Percentiles rank a stretch among this genome's conserved stretches.
Evolutionary conservation across 2,797 vertebrate genomes (phyloP).

Genomic region (Semaprochilodus insignis): DNA sequence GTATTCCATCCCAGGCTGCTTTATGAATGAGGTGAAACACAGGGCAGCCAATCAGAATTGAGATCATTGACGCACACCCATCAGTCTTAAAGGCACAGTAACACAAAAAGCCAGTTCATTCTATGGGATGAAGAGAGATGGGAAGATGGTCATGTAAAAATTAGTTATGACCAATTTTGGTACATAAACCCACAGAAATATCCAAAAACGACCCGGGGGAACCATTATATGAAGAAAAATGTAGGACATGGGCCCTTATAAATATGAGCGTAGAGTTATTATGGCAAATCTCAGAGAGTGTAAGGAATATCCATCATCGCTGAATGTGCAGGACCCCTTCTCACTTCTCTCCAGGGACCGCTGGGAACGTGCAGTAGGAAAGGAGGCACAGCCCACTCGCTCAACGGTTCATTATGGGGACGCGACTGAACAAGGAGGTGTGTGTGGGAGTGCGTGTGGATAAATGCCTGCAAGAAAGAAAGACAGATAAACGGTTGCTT

Average conservation of each 20-base stretch:
- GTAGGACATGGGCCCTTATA: background rate
- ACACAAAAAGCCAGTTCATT: too few relatives aligned
- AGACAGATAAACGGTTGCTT: background rate
- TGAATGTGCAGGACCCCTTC: conserved; percentile 29
- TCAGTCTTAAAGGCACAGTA: too few relatives aligned
- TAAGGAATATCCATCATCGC: conserved; percentile 15
- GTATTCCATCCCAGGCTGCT: too few relatives aligned
- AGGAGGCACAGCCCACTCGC: background rate
- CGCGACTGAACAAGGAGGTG: background rate
- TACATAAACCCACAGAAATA: too few relatives aligned
- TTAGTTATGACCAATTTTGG: too few relatives aligned
- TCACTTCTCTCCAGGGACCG: conserved; percentile 19
- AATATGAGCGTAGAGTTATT: conserved; percentile 1
- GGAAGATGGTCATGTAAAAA: too few relatives aligned
- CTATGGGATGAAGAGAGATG: too few relatives aligned
- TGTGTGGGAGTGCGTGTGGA: background rate
- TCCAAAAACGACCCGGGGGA: too few relatives aligned
- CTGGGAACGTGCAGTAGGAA: background rate
- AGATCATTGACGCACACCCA: too few relatives aligned
- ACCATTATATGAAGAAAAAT: background rate
- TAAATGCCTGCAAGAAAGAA: background rate
- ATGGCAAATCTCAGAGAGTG: background rate
- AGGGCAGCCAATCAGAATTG: too few relatives aligned
- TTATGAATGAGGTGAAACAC: too few relatives aligned
- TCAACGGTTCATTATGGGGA: background rate